Base-by-base conservation (phyloP, 2,113 vertebrate species). In the Corythaixoides concolor region DNA sequence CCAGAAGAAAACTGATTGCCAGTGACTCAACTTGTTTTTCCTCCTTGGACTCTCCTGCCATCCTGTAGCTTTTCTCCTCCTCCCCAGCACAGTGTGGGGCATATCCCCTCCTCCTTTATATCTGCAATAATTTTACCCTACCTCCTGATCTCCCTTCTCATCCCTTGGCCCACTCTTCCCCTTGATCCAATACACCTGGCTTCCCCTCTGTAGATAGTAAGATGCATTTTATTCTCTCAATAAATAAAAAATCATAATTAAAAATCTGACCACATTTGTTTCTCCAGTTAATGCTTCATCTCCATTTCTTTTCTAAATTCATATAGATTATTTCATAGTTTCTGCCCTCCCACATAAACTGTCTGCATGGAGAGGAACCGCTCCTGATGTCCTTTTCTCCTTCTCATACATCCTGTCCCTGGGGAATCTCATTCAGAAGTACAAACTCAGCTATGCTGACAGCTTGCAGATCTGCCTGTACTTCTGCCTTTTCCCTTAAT, bases 381-480 rank as follows among this genome's bases (percentile, higher is more conserved):
- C 69, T 93, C 58, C 85, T 8, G 11, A 8, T 68, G 66, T 76
- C 85, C 78, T 69, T 68, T 75, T 37, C 59, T 92, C 50, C 14
- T 70, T 11, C 66, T 49, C 24, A 78, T 11, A 95, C 95, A 69
- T 76, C 70, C 78, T 17, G 45, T 90, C 82, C 82, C 92, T 8
- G 49, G 35, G 67, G 78, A 93, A 68, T 39, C 70, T 75, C 75
- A 18, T 50, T 88, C 52, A 41, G 50, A 30, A 78, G 81, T 58
- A 63, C 41, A 75, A 78, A 58, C 74, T 56, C 85, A 52, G 81
- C 90, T 75, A 8, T 35, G 82, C 85, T 75, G 78, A 75, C 93
- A 95, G 88, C 82, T 21, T 90, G 85, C 85, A 75, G 82, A 85
- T 47, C 56, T 68, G 76, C 37, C 84, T 35, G 39, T 80, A 12